These are phyloP conservation scores for Pagetopsis macropterus DNA, from an alignment of 2,797 vertebrate species.

Conservation along the genomic window DNA sequence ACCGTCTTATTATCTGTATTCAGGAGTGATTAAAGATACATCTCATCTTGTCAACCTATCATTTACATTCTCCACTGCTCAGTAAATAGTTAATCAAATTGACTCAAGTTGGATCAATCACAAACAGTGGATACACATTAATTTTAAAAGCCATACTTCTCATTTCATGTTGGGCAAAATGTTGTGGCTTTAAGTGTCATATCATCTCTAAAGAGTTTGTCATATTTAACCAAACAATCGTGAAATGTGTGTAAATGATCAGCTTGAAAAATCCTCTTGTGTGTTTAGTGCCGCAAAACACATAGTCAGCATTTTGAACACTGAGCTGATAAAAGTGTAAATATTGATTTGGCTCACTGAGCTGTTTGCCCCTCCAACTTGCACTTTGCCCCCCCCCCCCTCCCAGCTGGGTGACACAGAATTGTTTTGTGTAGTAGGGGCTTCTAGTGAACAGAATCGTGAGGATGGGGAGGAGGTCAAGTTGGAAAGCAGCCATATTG, in stretches of 20 bases:
- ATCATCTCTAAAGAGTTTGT: neutral
- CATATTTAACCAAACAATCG: neutral
- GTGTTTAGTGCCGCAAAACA: neutral
- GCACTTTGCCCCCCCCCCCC: neutral
- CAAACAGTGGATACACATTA: neutral
- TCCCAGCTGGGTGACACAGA: conserved; percentile 25
- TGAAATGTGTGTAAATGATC: neutral
- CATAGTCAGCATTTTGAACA: conserved; percentile 2
- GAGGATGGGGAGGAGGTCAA: conserved; percentile 32
- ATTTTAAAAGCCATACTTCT: neutral
- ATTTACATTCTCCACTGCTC: neutral
- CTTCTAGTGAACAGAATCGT: conserved; percentile 4
- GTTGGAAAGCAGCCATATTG: conserved; percentile 40
- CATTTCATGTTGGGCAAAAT: neutral
- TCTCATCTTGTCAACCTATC: neutral
- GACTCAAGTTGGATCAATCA: neutral
- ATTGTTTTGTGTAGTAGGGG: conserved; percentile 9
- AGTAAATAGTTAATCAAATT: neutral
- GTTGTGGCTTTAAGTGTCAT: neutral
- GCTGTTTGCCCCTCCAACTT: neutral
- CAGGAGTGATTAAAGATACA: conserved; percentile 10
- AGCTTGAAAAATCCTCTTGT: neutral
- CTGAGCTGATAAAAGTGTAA: neutral
- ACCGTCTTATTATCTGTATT: neutral
- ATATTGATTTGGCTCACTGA: conserved; percentile 24